Conservation (phyloP, 2,797 vertebrate genomes). For the Loris lydekkerianus region DNA sequence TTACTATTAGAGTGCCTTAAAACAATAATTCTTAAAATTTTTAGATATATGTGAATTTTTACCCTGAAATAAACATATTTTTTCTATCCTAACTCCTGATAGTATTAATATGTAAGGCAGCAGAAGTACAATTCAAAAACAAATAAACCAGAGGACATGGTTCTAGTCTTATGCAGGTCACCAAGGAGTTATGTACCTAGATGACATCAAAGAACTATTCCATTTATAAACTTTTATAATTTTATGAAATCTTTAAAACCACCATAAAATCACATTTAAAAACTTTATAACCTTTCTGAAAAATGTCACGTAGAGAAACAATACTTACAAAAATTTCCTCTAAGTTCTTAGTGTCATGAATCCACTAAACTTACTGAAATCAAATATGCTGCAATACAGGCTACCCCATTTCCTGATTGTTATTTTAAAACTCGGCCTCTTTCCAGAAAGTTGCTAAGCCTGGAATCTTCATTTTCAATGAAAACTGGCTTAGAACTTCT, state of each 20-base stretch:
- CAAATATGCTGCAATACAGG: not conserved
- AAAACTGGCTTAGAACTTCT: not conserved
- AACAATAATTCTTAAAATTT: slow-evolving; percentile 31
- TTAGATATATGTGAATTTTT: not conserved
- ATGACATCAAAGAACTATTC: slow-evolving; percentile 50
- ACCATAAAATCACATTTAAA: slow-evolving; percentile 55
- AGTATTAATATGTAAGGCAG: not conserved
- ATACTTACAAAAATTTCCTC: slow-evolving; percentile 9
- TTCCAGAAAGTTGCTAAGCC: slow-evolving; percentile 31
- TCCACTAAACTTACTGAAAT: not conserved
- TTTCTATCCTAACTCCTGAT: not conserved
- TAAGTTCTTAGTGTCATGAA: not conserved
- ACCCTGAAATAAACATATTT: not conserved
- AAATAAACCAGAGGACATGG: not conserved
- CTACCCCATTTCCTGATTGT: not conserved
- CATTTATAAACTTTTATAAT: slow-evolving; percentile 45
- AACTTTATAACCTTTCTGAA: slow-evolving; percentile 10
- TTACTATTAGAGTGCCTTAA: not conserved
- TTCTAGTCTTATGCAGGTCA: not conserved
- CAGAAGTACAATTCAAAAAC: not conserved
- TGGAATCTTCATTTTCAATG: slow-evolving; percentile 49
- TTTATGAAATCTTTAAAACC: slow-evolving; percentile 52
- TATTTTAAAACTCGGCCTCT: slow-evolving; percentile 31
- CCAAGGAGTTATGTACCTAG: not conserved
- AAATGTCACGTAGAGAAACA: slow-evolving; percentile 56